Percentiles rank a stretch among this genome's conserved stretches.
Conservation (phyloP, 2,113 vertebrate genomes). For the Psophia crepitans region DNA sequence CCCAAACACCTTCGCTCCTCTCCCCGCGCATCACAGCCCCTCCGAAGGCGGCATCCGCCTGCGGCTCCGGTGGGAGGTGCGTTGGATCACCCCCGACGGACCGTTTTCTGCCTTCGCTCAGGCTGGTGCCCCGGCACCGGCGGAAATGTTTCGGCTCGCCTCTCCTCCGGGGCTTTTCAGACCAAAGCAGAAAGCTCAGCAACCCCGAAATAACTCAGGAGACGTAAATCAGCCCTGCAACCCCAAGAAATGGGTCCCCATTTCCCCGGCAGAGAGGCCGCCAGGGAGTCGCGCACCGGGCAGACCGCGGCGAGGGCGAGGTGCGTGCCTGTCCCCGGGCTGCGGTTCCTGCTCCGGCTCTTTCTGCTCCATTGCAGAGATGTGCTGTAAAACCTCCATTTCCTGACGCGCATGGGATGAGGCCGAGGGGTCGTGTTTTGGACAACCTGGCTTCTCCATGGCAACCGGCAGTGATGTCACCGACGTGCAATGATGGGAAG, state of each 20-base stretch:
- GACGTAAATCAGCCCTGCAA: background rate
- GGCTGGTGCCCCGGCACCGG: fast-evolving
- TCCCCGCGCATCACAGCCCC: background rate
- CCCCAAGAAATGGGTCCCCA: background rate
- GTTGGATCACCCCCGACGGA: fast-evolving
- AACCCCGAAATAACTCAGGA: background rate
- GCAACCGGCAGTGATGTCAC: background rate
- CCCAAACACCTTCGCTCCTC: background rate
- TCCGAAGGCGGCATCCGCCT: fast-evolving
- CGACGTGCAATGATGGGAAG: background rate
- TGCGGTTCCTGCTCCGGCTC: background rate
- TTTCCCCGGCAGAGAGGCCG: background rate
- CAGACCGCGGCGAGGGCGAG: background rate
- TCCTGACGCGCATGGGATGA: constrained; percentile 9
- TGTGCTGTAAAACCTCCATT: background rate
- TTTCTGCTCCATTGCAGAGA: background rate
- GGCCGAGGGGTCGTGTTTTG: constrained; percentile 55
- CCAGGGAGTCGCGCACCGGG: fast-evolving
- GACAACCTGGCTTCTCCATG: constrained; percentile 27
- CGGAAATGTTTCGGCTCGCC: too few species aligned
- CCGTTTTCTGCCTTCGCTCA: background rate
- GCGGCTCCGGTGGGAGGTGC: background rate
- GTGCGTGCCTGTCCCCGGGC: background rate
- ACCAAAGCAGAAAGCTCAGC: background rate
- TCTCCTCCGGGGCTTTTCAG: background rate